These are phyloP conservation scores for Pseudopleuronectes americanus DNA, from an alignment of 2,797 vertebrate species.

Conservation along the genomic window DNA sequence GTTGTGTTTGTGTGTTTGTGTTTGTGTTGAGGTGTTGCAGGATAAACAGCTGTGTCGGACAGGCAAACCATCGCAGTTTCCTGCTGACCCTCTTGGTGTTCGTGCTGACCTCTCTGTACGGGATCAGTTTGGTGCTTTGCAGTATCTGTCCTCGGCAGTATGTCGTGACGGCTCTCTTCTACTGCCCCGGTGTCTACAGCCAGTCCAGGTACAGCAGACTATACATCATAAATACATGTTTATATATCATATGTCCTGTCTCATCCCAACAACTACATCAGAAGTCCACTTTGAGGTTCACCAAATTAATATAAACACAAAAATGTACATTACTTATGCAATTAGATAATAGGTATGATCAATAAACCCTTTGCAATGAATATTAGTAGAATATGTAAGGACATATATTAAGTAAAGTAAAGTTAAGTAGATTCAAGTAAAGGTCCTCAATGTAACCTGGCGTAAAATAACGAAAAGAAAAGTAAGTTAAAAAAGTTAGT, in stretches of 20 bases:
- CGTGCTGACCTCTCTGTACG: constrained; percentile 91
- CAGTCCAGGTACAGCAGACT: constrained; percentile 84
- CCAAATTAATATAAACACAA: background rate
- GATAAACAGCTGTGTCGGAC: constrained; percentile 98
- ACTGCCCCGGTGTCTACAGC: constrained; percentile 93
- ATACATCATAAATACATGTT: background rate
- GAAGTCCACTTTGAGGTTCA: no score
- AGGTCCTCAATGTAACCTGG: no score
- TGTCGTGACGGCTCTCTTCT: constrained; percentile 87
- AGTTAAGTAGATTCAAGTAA: no score
- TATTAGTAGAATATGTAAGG: no score
- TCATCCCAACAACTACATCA: background rate
- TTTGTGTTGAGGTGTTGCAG: constrained; percentile 79
- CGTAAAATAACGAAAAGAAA: no score
- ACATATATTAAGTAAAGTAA: no score
- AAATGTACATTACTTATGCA: background rate
- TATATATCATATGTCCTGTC: background rate
- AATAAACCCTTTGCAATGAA: no score
- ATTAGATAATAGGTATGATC: background rate
- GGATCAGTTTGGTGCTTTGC: constrained; percentile 90
- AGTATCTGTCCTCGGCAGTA: constrained; percentile 89
- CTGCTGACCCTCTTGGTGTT: constrained; percentile 92
- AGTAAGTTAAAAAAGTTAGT: no score
- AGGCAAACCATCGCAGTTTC: constrained; percentile 94
- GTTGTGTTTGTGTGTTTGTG: constrained; percentile 32